A percentile compares a stretch with the other conserved stretches of the same genome.
Conservation (phyloP, 2,888 invertebrate species). For the Ophioninae sp. region DNA sequence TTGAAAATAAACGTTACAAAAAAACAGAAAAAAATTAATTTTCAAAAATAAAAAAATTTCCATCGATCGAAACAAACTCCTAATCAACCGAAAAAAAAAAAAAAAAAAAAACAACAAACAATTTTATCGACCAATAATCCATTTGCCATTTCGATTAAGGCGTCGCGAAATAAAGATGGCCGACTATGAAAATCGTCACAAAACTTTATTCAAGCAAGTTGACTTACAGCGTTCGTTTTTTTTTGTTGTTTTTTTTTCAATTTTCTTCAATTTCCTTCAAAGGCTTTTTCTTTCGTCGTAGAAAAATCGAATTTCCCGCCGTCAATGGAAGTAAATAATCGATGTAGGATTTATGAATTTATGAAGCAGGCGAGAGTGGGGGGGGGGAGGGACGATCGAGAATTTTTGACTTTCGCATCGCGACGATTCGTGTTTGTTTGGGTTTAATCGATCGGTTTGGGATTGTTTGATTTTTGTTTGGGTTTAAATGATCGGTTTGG, state of each 20-base stretch:
- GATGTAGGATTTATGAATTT: neutral
- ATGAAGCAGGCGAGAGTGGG: neutral
- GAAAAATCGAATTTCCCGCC: neutral
- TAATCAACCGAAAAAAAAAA: too few relatives aligned
- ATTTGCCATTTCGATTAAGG: neutral
- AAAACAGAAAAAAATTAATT: too few relatives aligned
- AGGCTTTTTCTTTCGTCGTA: neutral
- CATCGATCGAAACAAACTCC: too few relatives aligned
- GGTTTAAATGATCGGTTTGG: too few relatives aligned
- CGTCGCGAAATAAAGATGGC: neutral
- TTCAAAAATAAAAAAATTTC: too few relatives aligned
- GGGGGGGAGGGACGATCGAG: neutral
- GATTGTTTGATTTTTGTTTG: too few relatives aligned
- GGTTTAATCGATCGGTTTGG: too few relatives aligned
- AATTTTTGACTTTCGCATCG: too few relatives aligned
- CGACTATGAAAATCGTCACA: constrained; percentile 22
- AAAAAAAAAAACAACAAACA: too few relatives aligned
- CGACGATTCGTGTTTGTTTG: too few relatives aligned
- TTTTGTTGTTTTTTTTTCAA: too few relatives aligned
- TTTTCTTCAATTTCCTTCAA: neutral
- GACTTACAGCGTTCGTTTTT: constrained; percentile 3
- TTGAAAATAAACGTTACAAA: too few relatives aligned
- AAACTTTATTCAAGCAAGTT: constrained; percentile 49
- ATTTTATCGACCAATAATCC: neutral
- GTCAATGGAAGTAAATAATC: neutral